These are phyloP conservation scores for Phrynocephalus guinanensis DNA, from an alignment of 2,797 vertebrate species.

Conservation along the genomic window DNA sequence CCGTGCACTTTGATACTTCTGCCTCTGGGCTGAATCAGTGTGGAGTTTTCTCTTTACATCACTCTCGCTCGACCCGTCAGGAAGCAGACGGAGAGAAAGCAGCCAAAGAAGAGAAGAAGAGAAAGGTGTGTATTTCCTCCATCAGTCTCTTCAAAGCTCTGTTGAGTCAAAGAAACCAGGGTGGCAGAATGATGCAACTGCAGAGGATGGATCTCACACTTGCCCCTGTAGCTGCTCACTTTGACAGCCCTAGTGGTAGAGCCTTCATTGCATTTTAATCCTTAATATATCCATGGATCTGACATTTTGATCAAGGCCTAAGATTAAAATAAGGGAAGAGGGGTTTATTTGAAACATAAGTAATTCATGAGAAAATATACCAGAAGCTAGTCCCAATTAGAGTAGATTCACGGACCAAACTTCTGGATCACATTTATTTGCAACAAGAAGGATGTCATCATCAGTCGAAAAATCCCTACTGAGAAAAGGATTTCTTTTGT, in stretches of 20 bases:
- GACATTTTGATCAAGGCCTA: not conserved
- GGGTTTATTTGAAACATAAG: not conserved
- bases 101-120: not conserved
- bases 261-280: not conserved
- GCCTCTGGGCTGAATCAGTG: not conserved
- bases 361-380: not conserved
- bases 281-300: not conserved
- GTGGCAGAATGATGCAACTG: not conserved
- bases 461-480: too few species aligned
- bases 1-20: not conserved
- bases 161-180: too few species aligned
- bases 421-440: too few species aligned
- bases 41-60: not conserved
- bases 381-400: not conserved
- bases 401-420: too few species aligned
- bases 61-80: not conserved
- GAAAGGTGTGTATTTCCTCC: not conserved
- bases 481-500: too few species aligned
- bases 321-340: not conserved
- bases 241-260: not conserved
- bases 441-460: too few species aligned
- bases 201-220: not conserved
- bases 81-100: not conserved
- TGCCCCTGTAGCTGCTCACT: not conserved
- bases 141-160: not conserved